phyloP scores from a whole-genome alignment of 2,797 vertebrate species.

The Pseudomugil tenellus region DNA sequence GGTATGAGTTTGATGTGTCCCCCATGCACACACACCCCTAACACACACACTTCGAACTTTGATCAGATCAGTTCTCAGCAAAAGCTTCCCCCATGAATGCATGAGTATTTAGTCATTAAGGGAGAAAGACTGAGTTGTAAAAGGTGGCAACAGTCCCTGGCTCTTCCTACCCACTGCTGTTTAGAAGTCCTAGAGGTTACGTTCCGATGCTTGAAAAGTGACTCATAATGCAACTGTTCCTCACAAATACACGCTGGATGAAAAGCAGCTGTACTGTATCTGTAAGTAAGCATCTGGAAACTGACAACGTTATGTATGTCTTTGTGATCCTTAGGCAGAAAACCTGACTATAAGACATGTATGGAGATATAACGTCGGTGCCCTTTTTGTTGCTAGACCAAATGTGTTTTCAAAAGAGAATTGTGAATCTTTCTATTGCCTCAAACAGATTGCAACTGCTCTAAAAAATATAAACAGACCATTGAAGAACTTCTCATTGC shows the following conservation, averaged over 20 bases:
- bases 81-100: conserved; percentile 53
- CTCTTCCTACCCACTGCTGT: conserved; percentile 75
- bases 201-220: conserved; percentile 73
- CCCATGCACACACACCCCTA: neutral
- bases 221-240: conserved; percentile 62
- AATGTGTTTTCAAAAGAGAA: conserved; percentile 83
- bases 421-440: conserved; percentile 87
- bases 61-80: conserved; percentile 29
- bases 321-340: conserved; percentile 82
- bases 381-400: conserved; percentile 84
- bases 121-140: conserved; percentile 42
- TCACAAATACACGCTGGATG: conserved; percentile 65
- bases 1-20: conserved; percentile 11
- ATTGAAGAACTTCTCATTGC: conserved; percentile 72
- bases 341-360: conserved; percentile 78
- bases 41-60: neutral
- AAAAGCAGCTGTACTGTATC: conserved; percentile 70
- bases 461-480: conserved; percentile 85
- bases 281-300: conserved; percentile 75
- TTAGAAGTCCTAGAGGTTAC: conserved; percentile 77
- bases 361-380: conserved; percentile 77
- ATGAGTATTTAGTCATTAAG: conserved; percentile 51
- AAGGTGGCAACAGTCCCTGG: conserved; percentile 72
- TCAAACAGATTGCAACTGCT: conserved; percentile 86
- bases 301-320: conserved; percentile 75